Evolutionary conservation across 2,797 vertebrate genomes (phyloP).

Genomic region (Parauchenoglanis punctatus): DNA sequence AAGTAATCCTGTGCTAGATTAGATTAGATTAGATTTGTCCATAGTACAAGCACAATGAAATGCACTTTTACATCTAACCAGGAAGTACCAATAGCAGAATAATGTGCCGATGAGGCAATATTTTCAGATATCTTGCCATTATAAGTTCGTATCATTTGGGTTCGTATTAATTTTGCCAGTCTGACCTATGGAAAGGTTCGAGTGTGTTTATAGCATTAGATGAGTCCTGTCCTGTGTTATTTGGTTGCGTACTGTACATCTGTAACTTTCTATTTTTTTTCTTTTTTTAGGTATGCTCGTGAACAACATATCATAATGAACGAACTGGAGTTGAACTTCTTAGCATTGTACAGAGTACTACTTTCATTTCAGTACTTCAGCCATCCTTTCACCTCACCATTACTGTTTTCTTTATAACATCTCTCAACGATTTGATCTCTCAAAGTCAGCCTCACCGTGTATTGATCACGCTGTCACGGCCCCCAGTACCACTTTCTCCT

Average conservation of each 20-base stretch:
- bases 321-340: neutral
- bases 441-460: neutral
- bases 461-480: neutral
- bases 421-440: neutral
- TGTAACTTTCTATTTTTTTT: neutral
- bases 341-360: neutral
- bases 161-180: neutral
- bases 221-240: neutral
- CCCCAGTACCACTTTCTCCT: neutral
- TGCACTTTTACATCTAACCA: no score
- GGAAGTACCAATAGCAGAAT: no score
- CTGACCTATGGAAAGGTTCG: neutral
- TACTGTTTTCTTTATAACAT: neutral
- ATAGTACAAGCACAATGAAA: no score
- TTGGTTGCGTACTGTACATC: neutral
- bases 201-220: neutral
- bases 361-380: neutral
- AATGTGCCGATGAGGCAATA: no score
- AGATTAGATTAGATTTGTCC: no score
- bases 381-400: neutral
- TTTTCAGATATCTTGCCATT: no score
- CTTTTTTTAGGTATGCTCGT: neutral
- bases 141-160: neutral
- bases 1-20: neutral
- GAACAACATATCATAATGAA: neutral